A percentile compares a stretch with the other conserved stretches of the same genome.
Conservation (phyloP, 2,113 vertebrate species). For the Ammodytes dubius region DNA sequence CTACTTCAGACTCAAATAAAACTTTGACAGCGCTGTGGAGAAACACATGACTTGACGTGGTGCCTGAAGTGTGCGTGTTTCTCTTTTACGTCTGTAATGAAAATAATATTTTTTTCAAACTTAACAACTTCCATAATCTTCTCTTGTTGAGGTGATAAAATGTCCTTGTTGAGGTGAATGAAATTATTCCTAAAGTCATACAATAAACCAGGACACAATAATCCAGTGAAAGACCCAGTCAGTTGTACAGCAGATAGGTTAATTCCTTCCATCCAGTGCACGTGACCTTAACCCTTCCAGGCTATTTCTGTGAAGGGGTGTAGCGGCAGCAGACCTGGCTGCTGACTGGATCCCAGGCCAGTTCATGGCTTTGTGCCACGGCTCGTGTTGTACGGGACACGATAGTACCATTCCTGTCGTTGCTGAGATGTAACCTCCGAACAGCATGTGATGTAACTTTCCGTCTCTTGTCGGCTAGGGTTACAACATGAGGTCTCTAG, state of each 20-base stretch:
- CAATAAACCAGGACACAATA: not conserved
- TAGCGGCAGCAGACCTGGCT: slow-evolving; percentile 17
- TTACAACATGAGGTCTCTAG: slow-evolving; percentile 36
- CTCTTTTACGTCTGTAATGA: not conserved
- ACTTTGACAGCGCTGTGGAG: not conserved
- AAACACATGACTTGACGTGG: not conserved
- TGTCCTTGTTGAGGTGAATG: not conserved
- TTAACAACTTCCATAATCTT: no score
- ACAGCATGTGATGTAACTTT: slow-evolving; percentile 71
- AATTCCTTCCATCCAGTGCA: slow-evolving; percentile 28
- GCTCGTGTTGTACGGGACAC: slow-evolving; percentile 66
- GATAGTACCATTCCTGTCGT: slow-evolving; percentile 63
- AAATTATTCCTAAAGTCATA: not conserved
- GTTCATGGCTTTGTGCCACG: slow-evolving; percentile 49
- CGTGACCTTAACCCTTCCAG: slow-evolving; percentile 18
- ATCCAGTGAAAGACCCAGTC: slow-evolving; percentile 2
- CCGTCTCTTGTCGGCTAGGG: slow-evolving; percentile 7
- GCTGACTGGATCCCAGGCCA: not conserved
- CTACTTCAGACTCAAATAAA: not conserved
- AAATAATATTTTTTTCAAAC: not conserved
- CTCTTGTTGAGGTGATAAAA: not conserved
- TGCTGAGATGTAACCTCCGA: slow-evolving; percentile 45
- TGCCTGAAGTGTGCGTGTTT: not conserved
- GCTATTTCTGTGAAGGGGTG: slow-evolving; percentile 58
- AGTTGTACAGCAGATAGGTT: not conserved